Base-by-base conservation (phyloP, 2,797 vertebrate genomes). In the Malurus splendens region DNA sequence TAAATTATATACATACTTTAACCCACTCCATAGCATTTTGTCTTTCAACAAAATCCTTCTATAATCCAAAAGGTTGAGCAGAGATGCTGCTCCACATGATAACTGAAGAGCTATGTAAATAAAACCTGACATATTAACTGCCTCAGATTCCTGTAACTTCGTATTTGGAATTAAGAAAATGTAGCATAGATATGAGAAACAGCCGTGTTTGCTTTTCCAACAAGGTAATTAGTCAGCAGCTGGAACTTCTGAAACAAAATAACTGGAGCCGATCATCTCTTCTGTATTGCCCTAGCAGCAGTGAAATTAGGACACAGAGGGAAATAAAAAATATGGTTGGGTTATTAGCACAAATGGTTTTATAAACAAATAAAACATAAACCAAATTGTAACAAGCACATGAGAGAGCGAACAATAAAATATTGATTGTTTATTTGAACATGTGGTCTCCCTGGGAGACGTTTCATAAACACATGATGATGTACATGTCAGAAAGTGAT, bases 71-170 rank as follows among this genome's bases (percentile, higher is more conserved):
- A 94, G 50, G 66, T 60, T 61, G 84, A 92, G 56, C 65, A 79
- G 80, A 87, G 61, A 86, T 88, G 80, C 66, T 85, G 90, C 41
- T 93, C 68, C 61, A 65, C 62, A 75, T 71, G 91, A 92, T 87
- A 81, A 77, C 52, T 83, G 66, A 74, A 79, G 81, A 81, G 50
- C 47, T 76, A 39, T 86, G 87, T 94, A 96, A 94, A 96, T 94
- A 84, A 86, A 87, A 79, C 48, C 72, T 87, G 92, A 74, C 89
- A 80, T 73, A 93, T 90, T 93, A 94, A 90, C 77, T 90, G 83
- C 70, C 62, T 94, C 87, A 28, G 25, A 76, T 51, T 86, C 81
- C 67, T 89, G 42, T 74, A 82, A 57, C 77, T 84, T 87, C 85
- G 33, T 87, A 81, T 95, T 95, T 95, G 73, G 89, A 94, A 92